Percentiles rank a stretch among this genome's conserved stretches.
phyloP scores from a whole-genome alignment of 2,888 invertebrate species.

The Drosophila multiciliata region DNA sequence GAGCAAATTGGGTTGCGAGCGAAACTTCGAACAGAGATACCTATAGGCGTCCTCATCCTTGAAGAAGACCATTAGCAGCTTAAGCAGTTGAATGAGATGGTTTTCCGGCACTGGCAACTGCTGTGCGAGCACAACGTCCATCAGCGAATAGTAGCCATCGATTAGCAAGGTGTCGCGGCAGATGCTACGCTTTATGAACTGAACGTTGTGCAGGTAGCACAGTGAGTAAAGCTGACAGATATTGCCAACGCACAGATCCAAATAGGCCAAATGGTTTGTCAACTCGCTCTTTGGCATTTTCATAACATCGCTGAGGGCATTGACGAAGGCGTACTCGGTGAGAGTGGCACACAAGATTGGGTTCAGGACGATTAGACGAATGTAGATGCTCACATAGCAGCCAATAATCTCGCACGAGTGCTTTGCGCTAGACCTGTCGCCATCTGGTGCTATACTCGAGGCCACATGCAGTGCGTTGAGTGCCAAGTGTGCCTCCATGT shows the following conservation, averaged over 20 bases:
- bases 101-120: constrained; percentile 3
- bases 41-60: constrained; percentile 70
- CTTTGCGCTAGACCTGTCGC: neutral
- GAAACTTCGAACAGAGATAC: constrained; percentile 53
- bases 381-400: constrained; percentile 71
- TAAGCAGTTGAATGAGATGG: constrained; percentile 50
- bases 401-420: constrained; percentile 73
- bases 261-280: constrained; percentile 12
- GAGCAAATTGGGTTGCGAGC: constrained; percentile 42
- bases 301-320: constrained; percentile 74
- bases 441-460: fast-evolving
- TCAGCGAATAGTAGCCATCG: constrained; percentile 48
- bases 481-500: constrained; percentile 32
- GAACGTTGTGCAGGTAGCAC: constrained; percentile 68
- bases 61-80: constrained; percentile 74
- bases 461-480: constrained; percentile 22
- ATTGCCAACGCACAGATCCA: constrained; percentile 70
- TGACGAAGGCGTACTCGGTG: constrained; percentile 66
- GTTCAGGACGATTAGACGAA: constrained; percentile 50
- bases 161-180: constrained; percentile 79
- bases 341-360: constrained; percentile 60
- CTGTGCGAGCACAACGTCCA: constrained; percentile 37
- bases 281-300: constrained; percentile 49
- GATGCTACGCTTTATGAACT: constrained; percentile 72
- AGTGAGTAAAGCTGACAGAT: constrained; percentile 80